Evolutionary conservation across 2,113 vertebrate species (phyloP).

Genomic region (Arizona elegans): DNA sequence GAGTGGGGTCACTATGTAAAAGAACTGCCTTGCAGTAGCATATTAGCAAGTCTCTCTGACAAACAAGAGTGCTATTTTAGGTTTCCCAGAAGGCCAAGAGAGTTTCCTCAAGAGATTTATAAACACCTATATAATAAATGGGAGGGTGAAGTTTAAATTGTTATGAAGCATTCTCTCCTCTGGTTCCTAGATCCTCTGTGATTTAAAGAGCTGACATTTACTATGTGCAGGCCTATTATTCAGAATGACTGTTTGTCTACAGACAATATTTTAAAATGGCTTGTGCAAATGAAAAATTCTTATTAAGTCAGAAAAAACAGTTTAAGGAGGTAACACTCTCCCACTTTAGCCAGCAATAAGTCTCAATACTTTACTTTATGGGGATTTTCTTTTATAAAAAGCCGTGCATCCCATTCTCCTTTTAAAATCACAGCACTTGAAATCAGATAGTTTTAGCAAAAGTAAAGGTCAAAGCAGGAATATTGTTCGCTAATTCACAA

Average conservation of each 20-base stretch:
- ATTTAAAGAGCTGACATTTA: conserved; percentile 99
- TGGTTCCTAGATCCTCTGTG: conserved; percentile 78
- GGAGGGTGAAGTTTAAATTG: conserved; percentile 88
- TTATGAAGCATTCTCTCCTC: conserved; percentile 86
- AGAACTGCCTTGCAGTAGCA: conserved; percentile 34
- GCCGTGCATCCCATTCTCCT: conserved; percentile 3
- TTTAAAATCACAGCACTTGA: rapidly evolving
- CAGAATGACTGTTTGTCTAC: conserved; percentile 98
- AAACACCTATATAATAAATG: conserved; percentile 97
- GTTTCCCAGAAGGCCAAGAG: conserved; percentile 78
- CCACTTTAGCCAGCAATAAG: conserved; percentile 71
- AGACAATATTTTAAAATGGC: conserved; percentile 91
- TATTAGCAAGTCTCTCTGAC: conserved; percentile 65
- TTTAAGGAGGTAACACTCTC: conserved; percentile 78
- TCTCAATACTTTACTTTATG: conserved; percentile 60
- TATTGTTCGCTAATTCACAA: neutral
- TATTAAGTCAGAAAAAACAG: conserved; percentile 76
- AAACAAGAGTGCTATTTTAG: conserved; percentile 64
- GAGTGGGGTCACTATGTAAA: conserved; percentile 60
- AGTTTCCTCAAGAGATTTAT: conserved; percentile 91
- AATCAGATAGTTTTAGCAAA: rapidly evolving
- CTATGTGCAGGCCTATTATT: conserved; percentile 92
- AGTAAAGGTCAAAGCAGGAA: rapidly evolving
- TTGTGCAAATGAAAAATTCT: conserved; percentile 85
- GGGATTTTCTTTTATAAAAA: neutral